Percentiles rank a stretch among this genome's conserved stretches.
phyloP scores from a whole-genome alignment of 2,888 invertebrate genomes.

The Leucania comma region DNA sequence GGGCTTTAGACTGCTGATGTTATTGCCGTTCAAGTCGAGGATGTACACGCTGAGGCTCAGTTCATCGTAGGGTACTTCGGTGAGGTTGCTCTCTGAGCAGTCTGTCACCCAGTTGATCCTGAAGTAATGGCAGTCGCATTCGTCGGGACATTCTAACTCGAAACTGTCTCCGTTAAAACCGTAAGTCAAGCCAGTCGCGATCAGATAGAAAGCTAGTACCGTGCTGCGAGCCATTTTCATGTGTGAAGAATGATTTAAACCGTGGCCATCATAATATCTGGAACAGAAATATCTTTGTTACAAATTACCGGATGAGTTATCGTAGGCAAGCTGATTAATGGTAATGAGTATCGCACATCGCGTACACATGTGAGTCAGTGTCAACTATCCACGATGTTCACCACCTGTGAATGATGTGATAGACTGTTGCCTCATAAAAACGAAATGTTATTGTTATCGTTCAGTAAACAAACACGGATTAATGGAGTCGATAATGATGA shows the following conservation, averaged over 20 bases:
- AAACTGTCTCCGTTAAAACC: constrained; percentile 92
- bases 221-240: constrained; percentile 76
- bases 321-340: constrained; percentile 50
- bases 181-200: constrained; percentile 73
- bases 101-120: constrained; percentile 95
- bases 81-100: constrained; percentile 94
- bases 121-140: constrained; percentile 94
- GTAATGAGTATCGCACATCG: constrained; percentile 67
- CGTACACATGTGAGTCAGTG: constrained; percentile 62
- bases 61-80: constrained; percentile 92
- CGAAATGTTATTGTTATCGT: constrained; percentile 42
- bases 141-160: constrained; percentile 93
- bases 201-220: constrained; percentile 74
- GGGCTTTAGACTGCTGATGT: constrained; percentile 90
- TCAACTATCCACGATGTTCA: constrained; percentile 40
- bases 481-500: constrained; percentile 28
- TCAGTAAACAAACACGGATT: constrained; percentile 52
- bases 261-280: constrained; percentile 70
- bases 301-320: constrained; percentile 22
- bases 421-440: constrained; percentile 19
- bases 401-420: constrained; percentile 33
- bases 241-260: constrained; percentile 46
- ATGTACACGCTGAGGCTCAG: constrained; percentile 93
- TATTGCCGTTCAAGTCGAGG: constrained; percentile 93
- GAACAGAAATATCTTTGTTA: constrained; percentile 57